A percentile compares a stretch with the other conserved stretches of the same genome.
phyloP scores from a whole-genome alignment of 2,888 invertebrate genomes.

The Ryuthela nishihirai region DNA sequence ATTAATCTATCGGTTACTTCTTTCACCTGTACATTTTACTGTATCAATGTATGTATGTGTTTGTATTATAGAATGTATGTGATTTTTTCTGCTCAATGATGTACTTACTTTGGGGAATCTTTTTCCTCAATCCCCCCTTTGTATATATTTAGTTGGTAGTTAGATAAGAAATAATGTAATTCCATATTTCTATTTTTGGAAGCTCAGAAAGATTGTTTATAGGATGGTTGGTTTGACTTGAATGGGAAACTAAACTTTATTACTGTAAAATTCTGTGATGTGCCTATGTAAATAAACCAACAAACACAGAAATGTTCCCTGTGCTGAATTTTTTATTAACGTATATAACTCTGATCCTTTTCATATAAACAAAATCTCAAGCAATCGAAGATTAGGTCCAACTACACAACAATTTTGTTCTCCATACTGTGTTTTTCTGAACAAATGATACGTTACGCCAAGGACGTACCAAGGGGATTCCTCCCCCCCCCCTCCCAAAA shows the following conservation, averaged over 20 bases:
- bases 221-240: conserved; percentile 28
- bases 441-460: no score
- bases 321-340: conserved; percentile 1
- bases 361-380: no score
- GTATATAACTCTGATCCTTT: no score
- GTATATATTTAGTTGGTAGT: conserved; percentile 37
- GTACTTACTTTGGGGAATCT: background rate
- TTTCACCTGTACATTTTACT: no score
- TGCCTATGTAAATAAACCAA: conserved; percentile 39
- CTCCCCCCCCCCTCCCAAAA: no score
- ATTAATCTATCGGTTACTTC: no score
- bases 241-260: conserved; percentile 35
- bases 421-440: no score
- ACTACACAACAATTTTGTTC: no score
- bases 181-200: conserved; percentile 40
- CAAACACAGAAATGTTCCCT: conserved; percentile 18
- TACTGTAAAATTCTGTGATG: conserved; percentile 38
- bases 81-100: conserved; percentile 32
- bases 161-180: conserved; percentile 14
- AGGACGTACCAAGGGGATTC: no score
- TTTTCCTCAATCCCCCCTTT: conserved; percentile 8
- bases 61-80: no score
- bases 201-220: conserved; percentile 38
- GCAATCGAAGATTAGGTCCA: no score
- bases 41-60: no score